These are phyloP conservation scores for Eurosta solidaginis DNA, from an alignment of 1,140 invertebrate species.

Conservation along the genomic window DNA sequence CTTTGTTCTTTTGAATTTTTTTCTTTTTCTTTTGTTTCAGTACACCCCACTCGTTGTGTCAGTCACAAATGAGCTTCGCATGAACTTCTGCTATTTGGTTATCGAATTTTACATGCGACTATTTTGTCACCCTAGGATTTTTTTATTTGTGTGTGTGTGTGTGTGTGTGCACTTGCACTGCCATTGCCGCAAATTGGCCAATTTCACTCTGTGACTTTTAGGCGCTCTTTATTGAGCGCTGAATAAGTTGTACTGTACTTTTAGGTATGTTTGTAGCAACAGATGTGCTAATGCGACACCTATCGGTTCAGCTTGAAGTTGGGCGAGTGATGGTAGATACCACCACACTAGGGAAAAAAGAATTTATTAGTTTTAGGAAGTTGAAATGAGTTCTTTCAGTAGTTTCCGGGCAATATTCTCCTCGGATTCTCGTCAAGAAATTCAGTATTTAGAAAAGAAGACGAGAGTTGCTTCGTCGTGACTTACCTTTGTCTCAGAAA, in stretches of 20 bases:
- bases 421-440: too few relatives aligned
- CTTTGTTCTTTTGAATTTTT: not conserved
- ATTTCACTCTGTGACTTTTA: not conserved
- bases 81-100: conserved; percentile 11
- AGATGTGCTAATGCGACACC: not conserved
- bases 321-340: too few relatives aligned
- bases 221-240: not conserved
- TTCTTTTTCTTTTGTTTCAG: not conserved
- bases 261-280: not conserved
- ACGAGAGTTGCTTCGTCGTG: too few relatives aligned
- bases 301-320: too few relatives aligned
- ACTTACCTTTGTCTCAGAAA: too few relatives aligned
- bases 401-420: too few relatives aligned
- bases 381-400: too few relatives aligned
- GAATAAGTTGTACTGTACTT: not conserved
- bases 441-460: too few relatives aligned
- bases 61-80: not conserved
- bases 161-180: not conserved
- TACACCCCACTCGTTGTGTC: not conserved
- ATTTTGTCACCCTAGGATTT: not conserved
- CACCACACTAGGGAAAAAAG: too few relatives aligned
- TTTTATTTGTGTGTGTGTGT: not conserved
- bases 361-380: too few relatives aligned
- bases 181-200: not conserved
- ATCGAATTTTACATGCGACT: conserved; percentile 17